Evolutionary conservation across 2,888 invertebrate species (phyloP).

Genomic region (Tuberolachnus salignus): DNA sequence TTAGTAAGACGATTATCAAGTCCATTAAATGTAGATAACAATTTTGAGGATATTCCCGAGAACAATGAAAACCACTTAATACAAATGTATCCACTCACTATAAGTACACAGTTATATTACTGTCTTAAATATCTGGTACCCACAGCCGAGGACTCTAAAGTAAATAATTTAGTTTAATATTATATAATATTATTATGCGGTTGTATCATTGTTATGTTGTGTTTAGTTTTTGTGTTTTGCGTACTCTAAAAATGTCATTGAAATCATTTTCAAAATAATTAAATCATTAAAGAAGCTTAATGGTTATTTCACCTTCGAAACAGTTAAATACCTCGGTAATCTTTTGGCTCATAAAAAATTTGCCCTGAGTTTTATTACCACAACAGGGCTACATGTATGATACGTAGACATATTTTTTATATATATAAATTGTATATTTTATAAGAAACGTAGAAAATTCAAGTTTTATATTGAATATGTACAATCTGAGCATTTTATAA

Average conservation of each 20-base stretch:
- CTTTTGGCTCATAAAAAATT: conserved; percentile 97
- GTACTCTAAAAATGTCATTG: conserved; percentile 90
- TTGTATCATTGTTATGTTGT: conserved; percentile 57
- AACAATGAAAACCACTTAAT: too few relatives aligned
- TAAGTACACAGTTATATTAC: conserved; percentile 88
- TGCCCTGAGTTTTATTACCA: conserved; percentile 91
- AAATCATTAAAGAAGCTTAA: conserved; percentile 64
- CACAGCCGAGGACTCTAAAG: conserved; percentile 97
- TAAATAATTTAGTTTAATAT: conserved; percentile 61
- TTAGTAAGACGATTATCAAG: too few relatives aligned
- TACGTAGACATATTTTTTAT: too few relatives aligned
- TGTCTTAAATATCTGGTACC: conserved; percentile 92
- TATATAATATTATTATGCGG: background rate
- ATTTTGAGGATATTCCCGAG: too few relatives aligned
- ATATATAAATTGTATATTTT: too few relatives aligned
- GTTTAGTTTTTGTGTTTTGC: conserved; percentile 84
- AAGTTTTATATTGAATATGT: too few relatives aligned
- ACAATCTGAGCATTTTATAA: background rate
- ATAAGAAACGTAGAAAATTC: too few relatives aligned
- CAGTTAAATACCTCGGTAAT: conserved; percentile 91
- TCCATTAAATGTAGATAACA: too few relatives aligned
- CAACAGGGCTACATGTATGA: conserved; percentile 82
- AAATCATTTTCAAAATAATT: conserved; percentile 87
- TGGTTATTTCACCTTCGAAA: conserved; percentile 87
- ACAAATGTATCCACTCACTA: conserved; percentile 86